Evolutionary conservation across 2,888 invertebrate species (phyloP).

Genomic region (Ormyrus rosae): DNA sequence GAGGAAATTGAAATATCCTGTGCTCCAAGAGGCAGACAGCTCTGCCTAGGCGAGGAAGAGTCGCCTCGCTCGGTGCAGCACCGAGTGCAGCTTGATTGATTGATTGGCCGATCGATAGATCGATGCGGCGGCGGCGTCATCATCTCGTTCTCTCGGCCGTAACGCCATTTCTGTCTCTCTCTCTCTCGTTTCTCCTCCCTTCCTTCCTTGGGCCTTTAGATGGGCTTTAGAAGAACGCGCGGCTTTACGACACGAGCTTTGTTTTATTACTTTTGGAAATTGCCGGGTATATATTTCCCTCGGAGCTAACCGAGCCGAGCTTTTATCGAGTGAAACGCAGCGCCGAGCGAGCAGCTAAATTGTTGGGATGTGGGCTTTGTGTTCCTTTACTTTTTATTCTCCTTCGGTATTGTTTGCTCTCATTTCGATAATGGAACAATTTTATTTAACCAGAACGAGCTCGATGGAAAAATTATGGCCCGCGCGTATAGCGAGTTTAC

Average conservation of each 20-base stretch:
- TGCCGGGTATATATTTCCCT: constrained; percentile 33
- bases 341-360: constrained; percentile 3
- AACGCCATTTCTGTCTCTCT: neutral
- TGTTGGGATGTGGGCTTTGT: constrained; percentile 14
- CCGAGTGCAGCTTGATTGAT: constrained; percentile 32
- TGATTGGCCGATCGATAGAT: constrained; percentile 27
- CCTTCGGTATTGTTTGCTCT: neutral
- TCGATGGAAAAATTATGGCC: no score
- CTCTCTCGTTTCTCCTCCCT: neutral
- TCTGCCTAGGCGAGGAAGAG: no score
- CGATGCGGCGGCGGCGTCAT: neutral
- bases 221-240: constrained; percentile 17
- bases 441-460: no score
- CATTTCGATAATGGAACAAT: neutral
- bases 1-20: constrained; percentile 54
- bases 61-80: neutral
- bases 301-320: neutral
- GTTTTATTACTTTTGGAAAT: constrained; percentile 47
- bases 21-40: neutral
- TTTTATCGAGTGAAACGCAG: constrained; percentile 32
- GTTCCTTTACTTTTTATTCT: neutral
- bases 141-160: neutral
- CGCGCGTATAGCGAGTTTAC: no score
- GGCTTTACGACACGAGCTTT: constrained; percentile 29
- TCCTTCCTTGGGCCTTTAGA: neutral